Percentiles rank a stretch among this genome's conserved stretches.
phyloP scores from a whole-genome alignment of 2,797 vertebrate genomes.

The Phrynocephalus guinanensis region DNA sequence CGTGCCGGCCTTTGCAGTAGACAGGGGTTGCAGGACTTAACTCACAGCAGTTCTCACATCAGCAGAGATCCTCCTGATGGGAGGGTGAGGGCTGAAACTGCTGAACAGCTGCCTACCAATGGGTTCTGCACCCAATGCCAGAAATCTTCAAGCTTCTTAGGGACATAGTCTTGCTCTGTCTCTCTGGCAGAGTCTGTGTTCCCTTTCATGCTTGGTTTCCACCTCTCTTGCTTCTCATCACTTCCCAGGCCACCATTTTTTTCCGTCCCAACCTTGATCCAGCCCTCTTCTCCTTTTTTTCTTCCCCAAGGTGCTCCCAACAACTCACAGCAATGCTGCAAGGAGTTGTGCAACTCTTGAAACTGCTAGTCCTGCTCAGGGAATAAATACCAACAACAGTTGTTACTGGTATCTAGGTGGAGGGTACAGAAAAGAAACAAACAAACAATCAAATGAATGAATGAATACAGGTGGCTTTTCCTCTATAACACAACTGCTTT shows the following conservation, averaged over 20 bases:
- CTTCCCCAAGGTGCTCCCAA: not conserved
- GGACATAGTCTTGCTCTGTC: not conserved
- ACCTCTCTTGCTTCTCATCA: too few species aligned
- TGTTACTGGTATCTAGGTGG: too few species aligned
- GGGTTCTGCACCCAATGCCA: not conserved
- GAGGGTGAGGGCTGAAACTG: not conserved
- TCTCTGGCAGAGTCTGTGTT: too few species aligned
- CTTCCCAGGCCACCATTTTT: not conserved
- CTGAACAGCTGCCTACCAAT: not conserved
- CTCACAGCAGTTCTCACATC: not conserved
- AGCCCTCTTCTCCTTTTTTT: not conserved
- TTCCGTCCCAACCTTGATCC: not conserved
- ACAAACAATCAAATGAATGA: too few species aligned
- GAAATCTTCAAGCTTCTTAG: not conserved
- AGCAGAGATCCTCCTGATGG: not conserved
- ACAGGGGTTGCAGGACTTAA: not conserved
- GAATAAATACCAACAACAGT: too few species aligned
- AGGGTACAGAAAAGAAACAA: too few species aligned
- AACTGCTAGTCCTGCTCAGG: not conserved
- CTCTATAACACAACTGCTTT: not conserved
- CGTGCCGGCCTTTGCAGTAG: not conserved
- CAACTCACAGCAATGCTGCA: not conserved
- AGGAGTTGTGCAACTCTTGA: not conserved
- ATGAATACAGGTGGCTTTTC: not conserved
- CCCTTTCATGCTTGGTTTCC: too few species aligned